Evolutionary conservation across 2,113 vertebrate genomes (phyloP), one percentile per base, ranked within the genome.

Genomic region (Jaculus jaculus): DNA sequence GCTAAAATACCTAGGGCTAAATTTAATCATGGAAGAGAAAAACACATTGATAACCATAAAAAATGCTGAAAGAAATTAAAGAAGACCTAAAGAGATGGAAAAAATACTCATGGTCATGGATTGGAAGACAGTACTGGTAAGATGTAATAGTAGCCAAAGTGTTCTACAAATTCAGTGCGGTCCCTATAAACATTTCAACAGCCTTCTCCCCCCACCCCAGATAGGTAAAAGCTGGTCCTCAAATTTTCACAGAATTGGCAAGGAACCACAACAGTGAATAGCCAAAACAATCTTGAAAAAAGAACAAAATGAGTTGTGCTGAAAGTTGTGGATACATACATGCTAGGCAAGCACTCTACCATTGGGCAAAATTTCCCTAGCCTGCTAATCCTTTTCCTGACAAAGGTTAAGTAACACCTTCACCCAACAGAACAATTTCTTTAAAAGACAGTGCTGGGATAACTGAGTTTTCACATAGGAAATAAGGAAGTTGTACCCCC

Each of bases 51-150:
- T 86, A 87, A 90, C 37, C 65, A 65, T 26, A 68, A 54, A 81
- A 42, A 80, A 47, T 54, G 47, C 26, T 75, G 51, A 91, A 75
- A 90, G 61, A 85, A 81, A 75, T n/a, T n/a, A n/a, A 75, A 63
- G 78, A 66, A 90, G 72, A 51, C 21, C 24, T 78, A 94, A 94
- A 89, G 78, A 82, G 84, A 87, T 74, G 17, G 69, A 82, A 82
- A 71, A 61, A 84, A 47, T n/a, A 37, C 39, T 68, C 42, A 24
- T 75, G 63, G 75, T 75, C 34, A 60, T 61, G 18, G 32, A 83
- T 66, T 81, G 61, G 68, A 87, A 90, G 71, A 84, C 37, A 58
- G 65, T 78, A 66, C 73, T 84, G 68, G 39, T 90, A 87, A 87
- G 72, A 92, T 94, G 51, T 90, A 79, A 24, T 58, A 84, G 7